A percentile compares a stretch with the other conserved stretches of the same genome.
Evolutionary conservation across 2,113 vertebrate species (phyloP).

Genomic region (Speoplatyrhinus poulsoni): DNA sequence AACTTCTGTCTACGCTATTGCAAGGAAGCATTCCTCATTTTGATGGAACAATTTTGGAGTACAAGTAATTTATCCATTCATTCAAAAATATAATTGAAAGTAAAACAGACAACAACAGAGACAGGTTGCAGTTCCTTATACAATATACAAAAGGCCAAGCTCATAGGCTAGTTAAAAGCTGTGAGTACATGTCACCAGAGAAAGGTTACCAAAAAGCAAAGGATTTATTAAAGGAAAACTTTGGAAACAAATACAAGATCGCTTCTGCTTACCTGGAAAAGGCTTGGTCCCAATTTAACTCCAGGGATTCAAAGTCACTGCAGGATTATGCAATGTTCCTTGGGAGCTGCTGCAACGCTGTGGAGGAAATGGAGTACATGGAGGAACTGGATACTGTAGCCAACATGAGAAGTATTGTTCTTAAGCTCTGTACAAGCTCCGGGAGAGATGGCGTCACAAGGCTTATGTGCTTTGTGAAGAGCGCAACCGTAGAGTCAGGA

Average conservation of each 20-base stretch:
- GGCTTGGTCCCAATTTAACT: slow-evolving; percentile 10
- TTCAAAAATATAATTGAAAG: slow-evolving; percentile 24
- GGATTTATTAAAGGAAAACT: too few species aligned
- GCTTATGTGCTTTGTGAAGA: slow-evolving; percentile 1
- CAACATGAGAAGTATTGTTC: slow-evolving; percentile 19
- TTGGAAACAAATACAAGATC: too few species aligned
- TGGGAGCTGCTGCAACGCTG: slow-evolving; percentile 7
- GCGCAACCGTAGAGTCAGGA: not conserved
- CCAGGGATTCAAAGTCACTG: slow-evolving; percentile 7
- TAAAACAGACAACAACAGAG: not conserved
- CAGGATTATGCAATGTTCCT: slow-evolving; percentile 9
- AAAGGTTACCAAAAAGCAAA: too few species aligned
- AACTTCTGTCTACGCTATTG: not conserved
- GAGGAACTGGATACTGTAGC: slow-evolving; percentile 22
- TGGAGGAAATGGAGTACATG: slow-evolving; percentile 12
- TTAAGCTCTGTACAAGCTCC: slow-evolving; percentile 25
- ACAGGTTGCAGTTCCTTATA: slow-evolving; percentile 19
- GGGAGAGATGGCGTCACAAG: slow-evolving; percentile 11
- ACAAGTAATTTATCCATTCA: slow-evolving; percentile 17
- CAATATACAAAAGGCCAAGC: slow-evolving; percentile 24
- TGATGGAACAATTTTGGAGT: slow-evolving; percentile 17
- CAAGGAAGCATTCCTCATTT: slow-evolving; percentile 5
- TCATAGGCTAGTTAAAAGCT: not conserved
- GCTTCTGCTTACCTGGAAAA: slow-evolving; percentile 19
- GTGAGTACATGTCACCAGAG: too few species aligned